Evolutionary conservation across 2,888 invertebrate species (phyloP).

Genomic region (Noctua janthe): DNA sequence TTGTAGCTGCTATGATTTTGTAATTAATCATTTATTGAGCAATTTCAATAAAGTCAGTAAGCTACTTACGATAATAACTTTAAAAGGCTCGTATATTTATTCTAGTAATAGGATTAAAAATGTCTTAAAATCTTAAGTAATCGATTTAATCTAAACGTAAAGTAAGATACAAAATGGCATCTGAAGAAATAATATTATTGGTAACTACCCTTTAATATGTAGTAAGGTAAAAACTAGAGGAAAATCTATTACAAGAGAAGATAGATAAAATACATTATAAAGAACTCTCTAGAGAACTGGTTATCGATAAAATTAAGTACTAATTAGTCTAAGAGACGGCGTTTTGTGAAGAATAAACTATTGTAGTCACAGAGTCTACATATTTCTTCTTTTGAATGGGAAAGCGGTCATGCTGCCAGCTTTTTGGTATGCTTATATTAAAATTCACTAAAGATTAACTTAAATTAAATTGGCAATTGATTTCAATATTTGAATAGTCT

Average conservation of each 20-base stretch:
- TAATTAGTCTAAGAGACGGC: background rate
- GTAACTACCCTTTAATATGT: constrained; percentile 53
- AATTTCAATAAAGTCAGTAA: constrained; percentile 3
- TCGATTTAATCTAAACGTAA: constrained; percentile 10
- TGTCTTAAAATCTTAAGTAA: background rate
- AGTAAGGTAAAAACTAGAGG: background rate
- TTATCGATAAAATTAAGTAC: background rate
- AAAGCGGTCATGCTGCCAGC: background rate
- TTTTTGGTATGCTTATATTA: constrained; percentile 15
- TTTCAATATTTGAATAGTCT: constrained; percentile 1
- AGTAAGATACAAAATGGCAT: constrained; percentile 51
- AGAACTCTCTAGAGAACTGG: background rate
- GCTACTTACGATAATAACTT: constrained; percentile 5
- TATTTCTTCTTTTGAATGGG: background rate
- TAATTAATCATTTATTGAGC: constrained; percentile 4
- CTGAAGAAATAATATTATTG: constrained; percentile 49
- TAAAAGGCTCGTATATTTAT: background rate
- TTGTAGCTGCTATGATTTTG: background rate
- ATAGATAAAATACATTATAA: background rate
- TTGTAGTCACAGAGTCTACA: background rate
- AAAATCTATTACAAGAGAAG: background rate
- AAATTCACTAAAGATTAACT: constrained; percentile 6
- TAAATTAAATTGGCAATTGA: constrained; percentile 36
- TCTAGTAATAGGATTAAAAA: background rate
- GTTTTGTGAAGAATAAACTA: background rate